Percentiles rank a stretch among this genome's conserved stretches.
phyloP scores from a whole-genome alignment of 1,140 invertebrate genomes.

The Trachymyrmex cornetzi region DNA sequence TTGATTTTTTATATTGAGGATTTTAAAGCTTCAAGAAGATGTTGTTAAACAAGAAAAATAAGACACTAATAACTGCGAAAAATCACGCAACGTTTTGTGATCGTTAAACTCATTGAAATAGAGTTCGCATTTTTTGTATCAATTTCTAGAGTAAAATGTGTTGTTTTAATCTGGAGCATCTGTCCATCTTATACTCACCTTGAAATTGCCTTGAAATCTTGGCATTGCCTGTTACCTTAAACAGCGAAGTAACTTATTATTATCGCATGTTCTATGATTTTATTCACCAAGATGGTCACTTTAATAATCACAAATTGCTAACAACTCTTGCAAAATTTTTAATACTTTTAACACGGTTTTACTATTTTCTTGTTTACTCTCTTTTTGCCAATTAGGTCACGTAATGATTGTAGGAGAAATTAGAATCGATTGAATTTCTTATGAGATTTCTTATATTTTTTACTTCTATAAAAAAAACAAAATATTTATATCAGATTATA shows the following conservation, averaged over 20 bases:
- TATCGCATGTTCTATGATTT: background rate
- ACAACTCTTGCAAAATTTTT: slow-evolving; percentile 13
- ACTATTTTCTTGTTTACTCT: background rate
- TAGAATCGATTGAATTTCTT: background rate
- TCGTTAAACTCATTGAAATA: slow-evolving; percentile 39
- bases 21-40: background rate
- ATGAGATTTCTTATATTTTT: slow-evolving; percentile 24
- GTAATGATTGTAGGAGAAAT: slow-evolving; percentile 22
- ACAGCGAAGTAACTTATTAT: slow-evolving; percentile 18
- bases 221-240: slow-evolving; percentile 1
- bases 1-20: background rate
- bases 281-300: background rate
- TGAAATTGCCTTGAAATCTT: slow-evolving; percentile 34
- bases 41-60: background rate
- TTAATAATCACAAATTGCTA: slow-evolving; percentile 8
- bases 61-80: background rate
- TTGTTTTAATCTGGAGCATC: slow-evolving; percentile 33
- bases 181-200: slow-evolving; percentile 17
- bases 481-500: background rate
- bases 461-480: background rate
- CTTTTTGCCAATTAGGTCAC: slow-evolving; percentile 5
- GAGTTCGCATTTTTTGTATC: slow-evolving; percentile 28
- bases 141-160: slow-evolving; percentile 8
- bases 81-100: slow-evolving; percentile 29
- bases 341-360: slow-evolving; percentile 22